These are phyloP conservation scores for Lingula anatina DNA, from an alignment of 2,888 invertebrate genomes.

Conservation along the genomic window DNA sequence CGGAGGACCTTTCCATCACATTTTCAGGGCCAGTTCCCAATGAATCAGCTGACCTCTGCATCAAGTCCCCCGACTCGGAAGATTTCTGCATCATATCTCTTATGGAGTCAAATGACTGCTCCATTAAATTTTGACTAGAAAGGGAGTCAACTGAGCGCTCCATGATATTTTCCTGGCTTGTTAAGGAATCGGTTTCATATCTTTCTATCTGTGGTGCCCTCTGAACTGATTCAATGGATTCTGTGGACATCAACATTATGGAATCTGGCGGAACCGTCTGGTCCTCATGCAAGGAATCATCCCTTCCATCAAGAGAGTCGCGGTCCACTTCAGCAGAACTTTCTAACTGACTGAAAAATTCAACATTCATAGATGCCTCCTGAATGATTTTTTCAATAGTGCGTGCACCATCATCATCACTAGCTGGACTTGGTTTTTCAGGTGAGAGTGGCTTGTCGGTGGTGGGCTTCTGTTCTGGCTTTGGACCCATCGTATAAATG, in stretches of 20 bases:
- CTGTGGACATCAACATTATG: background rate
- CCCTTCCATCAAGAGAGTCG: slow-evolving; percentile 33
- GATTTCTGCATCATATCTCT: slow-evolving; percentile 46
- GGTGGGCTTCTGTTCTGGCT: background rate
- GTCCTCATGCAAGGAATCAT: slow-evolving; percentile 19
- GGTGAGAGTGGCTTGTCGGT: background rate
- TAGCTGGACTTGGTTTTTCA: background rate
- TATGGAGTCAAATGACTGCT: no score
- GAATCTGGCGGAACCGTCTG: slow-evolving; percentile 18
- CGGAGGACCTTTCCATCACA: slow-evolving; percentile 19
- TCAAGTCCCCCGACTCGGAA: slow-evolving; percentile 36
- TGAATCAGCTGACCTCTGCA: slow-evolving; percentile 3
- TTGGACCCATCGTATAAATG: no score
- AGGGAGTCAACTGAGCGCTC: slow-evolving; percentile 18
- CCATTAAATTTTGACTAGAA: background rate
- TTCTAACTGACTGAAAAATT: background rate
- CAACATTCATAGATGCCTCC: slow-evolving; percentile 1
- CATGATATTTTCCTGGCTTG: slow-evolving; percentile 17
- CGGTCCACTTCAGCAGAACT: slow-evolving; percentile 21
- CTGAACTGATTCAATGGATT: background rate
- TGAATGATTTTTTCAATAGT: slow-evolving; percentile 1
- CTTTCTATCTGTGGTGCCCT: slow-evolving; percentile 6
- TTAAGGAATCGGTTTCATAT: slow-evolving; percentile 19
- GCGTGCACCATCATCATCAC: background rate
- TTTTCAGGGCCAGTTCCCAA: background rate